These are phyloP conservation scores for Liopterus haemorrhoidalis DNA, from an alignment of 2,888 invertebrate genomes.

Conservation along the genomic window DNA sequence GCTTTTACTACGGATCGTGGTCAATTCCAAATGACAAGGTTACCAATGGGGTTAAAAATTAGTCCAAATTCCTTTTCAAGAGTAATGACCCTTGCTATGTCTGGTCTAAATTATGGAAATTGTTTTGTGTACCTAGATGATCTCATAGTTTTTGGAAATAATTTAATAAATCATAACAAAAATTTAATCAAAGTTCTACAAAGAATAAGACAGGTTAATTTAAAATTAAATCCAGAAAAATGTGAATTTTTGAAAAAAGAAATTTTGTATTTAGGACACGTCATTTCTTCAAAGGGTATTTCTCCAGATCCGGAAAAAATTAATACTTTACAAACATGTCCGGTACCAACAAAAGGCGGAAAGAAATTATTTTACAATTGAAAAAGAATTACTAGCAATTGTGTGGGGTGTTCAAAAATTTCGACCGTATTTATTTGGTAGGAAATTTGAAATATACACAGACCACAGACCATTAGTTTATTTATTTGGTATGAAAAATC, in stretches of 20 bases:
- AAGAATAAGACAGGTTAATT: conserved; percentile 2
- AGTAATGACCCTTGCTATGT: conserved; percentile 3
- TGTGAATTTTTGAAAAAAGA: conserved; percentile 6
- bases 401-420: conserved; percentile 11
- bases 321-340: conserved; percentile 1
- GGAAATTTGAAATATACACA: conserved; percentile 7
- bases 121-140: conserved; percentile 9
- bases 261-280: conserved; percentile 4
- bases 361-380: too few relatives aligned
- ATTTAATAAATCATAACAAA: conserved; percentile 5
- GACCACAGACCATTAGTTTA: conserved; percentile 11
- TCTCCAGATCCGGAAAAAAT: conserved; percentile 8
- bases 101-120: conserved; percentile 3
- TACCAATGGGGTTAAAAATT: conserved; percentile 8
- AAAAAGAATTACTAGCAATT: too few relatives aligned
- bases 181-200: conserved; percentile 7
- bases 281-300: conserved; percentile 4
- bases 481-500: conserved; percentile 11
- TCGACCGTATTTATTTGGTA: conserved; percentile 8
- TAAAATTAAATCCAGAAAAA: conserved; percentile 6
- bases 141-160: conserved; percentile 8
- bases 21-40: conserved; percentile 1
- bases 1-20: conserved; percentile 2
- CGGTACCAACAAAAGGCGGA: conserved; percentile 22
- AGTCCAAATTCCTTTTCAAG: conserved; percentile 4